Conservation (phyloP, 1,140 invertebrate genomes). For the Wasmannia auropunctata region DNA sequence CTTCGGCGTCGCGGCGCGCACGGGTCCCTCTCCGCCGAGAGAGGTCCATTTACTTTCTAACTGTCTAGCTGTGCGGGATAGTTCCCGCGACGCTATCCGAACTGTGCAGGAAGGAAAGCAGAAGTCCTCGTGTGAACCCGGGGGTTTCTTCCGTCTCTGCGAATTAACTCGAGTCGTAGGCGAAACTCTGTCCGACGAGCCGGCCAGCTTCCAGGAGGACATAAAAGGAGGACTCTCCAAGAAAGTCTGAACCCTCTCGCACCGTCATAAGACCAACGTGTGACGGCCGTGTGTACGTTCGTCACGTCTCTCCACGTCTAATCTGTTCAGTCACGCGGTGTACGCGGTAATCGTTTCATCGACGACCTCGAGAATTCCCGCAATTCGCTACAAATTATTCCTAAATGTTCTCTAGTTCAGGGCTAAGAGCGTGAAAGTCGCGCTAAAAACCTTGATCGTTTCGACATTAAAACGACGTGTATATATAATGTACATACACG, state of each 20-base stretch:
- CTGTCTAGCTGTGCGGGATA: too few species aligned
- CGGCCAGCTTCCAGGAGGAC: slow-evolving; percentile 15
- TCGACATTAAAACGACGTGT: neutral
- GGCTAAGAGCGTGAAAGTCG: neutral
- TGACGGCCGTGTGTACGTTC: slow-evolving; percentile 10
- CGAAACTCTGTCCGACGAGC: neutral
- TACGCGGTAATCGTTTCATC: slow-evolving; percentile 10
- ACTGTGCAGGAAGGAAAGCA: slow-evolving; percentile 79
- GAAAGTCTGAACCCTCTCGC: slow-evolving; percentile 37
- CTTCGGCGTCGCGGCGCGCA: slow-evolving; percentile 35
- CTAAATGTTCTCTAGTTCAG: neutral
- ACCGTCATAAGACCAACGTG: slow-evolving; percentile 19
- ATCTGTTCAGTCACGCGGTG: slow-evolving; percentile 48
- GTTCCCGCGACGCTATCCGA: slow-evolving; percentile 78
- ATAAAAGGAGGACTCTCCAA: slow-evolving; percentile 35
- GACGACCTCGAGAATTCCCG: slow-evolving; percentile 25
- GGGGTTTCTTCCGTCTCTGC: slow-evolving; percentile 33
- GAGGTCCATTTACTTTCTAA: slow-evolving; percentile 76
- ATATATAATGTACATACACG: neutral
- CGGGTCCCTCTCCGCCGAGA: slow-evolving; percentile 18
- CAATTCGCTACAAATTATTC: slow-evolving; percentile 22
- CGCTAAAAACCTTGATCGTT: neutral
- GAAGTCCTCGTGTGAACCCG: slow-evolving; percentile 24
- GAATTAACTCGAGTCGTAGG: slow-evolving; percentile 57
- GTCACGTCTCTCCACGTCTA: slow-evolving; percentile 25